Conservation (phyloP, 2,797 vertebrate species). For the Synanceia verrucosa region DNA sequence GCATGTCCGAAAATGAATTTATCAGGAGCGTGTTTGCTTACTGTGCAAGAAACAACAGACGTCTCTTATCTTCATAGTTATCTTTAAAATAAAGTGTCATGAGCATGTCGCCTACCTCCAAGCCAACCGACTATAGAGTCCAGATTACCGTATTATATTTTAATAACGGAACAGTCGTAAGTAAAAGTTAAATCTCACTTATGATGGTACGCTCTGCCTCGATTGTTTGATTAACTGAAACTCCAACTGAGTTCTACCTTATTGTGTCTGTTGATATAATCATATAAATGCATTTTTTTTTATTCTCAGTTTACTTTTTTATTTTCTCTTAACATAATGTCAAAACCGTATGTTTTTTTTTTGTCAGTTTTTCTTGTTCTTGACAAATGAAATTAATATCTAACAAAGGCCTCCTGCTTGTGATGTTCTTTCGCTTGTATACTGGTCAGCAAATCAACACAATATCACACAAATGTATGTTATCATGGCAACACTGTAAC, state of each 20-base stretch:
- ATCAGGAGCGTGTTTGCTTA: neutral
- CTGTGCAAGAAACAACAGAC: neutral
- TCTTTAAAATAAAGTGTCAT: neutral
- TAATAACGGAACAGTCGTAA: neutral
- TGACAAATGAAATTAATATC: neutral
- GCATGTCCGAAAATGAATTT: neutral
- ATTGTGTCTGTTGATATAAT: neutral
- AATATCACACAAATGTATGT: neutral
- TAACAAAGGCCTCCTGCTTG: neutral
- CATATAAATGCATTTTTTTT: neutral
- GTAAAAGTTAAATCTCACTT: neutral
- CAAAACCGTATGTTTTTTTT: neutral
- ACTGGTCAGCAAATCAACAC: neutral
- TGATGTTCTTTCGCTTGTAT: neutral
- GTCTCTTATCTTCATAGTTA: neutral
- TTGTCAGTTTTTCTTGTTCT: neutral
- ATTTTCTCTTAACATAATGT: neutral
- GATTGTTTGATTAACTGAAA: neutral
- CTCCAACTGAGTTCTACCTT: neutral
- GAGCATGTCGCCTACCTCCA: neutral
- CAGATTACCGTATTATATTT: neutral
- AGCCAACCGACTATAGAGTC: neutral
- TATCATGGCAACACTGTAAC: neutral
- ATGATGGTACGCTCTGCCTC: neutral
- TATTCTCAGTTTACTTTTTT: neutral